Evolutionary conservation across 2,113 vertebrate species (phyloP).

Genomic region (Cyprinodon brontotheroides): DNA sequence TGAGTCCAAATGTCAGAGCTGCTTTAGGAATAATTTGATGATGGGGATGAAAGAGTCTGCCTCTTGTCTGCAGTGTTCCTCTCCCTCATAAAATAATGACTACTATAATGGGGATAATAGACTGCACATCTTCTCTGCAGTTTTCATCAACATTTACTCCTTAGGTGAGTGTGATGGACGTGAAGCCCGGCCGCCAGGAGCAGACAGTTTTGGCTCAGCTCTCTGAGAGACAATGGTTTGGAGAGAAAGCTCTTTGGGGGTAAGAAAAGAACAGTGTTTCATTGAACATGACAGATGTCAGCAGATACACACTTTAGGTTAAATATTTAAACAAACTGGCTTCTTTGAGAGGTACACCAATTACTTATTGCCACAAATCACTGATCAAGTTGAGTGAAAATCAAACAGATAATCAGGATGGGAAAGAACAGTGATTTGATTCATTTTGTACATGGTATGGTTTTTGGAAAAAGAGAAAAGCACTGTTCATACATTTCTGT

Average conservation of each 20-base stretch:
- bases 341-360: too few species aligned
- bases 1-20: slow-evolving; percentile 34
- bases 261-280: slow-evolving; percentile 48
- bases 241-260: slow-evolving; percentile 78
- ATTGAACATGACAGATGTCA: background rate
- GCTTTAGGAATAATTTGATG: slow-evolving; percentile 17
- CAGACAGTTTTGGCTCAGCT: slow-evolving; percentile 65
- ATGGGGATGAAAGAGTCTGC: slow-evolving; percentile 37
- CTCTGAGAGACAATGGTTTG: slow-evolving; percentile 77
- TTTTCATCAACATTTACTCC: slow-evolving; percentile 21
- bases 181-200: slow-evolving; percentile 63
- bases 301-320: too few species aligned
- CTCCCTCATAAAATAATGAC: slow-evolving; percentile 1
- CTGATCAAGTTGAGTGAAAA: too few species aligned
- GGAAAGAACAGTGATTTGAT: background rate
- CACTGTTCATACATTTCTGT: background rate
- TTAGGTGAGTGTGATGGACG: slow-evolving; percentile 79
- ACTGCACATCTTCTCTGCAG: slow-evolving; percentile 7
- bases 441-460: background rate
- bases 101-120: slow-evolving; percentile 32
- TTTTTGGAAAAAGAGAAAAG: too few species aligned
- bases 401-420: background rate
- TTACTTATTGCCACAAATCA: too few species aligned
- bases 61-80: background rate
- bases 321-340: too few species aligned